These are phyloP conservation scores for Scarus forsteni DNA, from an alignment of 2,797 vertebrate genomes.

Conservation along the genomic window DNA sequence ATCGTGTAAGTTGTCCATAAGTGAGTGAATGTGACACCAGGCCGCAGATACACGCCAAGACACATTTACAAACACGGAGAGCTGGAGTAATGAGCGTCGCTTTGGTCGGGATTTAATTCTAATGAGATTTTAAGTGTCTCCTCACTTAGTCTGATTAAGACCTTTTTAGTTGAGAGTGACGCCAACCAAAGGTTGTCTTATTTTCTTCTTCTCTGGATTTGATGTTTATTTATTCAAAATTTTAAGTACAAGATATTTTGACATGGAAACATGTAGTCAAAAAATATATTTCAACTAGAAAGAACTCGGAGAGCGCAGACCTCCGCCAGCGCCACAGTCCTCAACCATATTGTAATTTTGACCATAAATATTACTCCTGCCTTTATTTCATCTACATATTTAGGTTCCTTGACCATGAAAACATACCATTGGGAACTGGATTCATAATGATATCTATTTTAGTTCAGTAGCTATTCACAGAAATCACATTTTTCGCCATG, in stretches of 20 bases:
- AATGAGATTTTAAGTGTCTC: slow-evolving; percentile 44
- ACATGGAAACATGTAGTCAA: too few species aligned
- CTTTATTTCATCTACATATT: too few species aligned
- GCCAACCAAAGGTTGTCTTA: not conserved
- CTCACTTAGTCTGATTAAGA: slow-evolving; percentile 41
- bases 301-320: too few species aligned
- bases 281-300: too few species aligned
- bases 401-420: too few species aligned
- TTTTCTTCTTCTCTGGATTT: not conserved
- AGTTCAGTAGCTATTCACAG: too few species aligned
- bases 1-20: slow-evolving; percentile 12
- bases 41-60: slow-evolving; percentile 1
- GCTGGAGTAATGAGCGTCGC: slow-evolving; percentile 44
- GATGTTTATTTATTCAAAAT: not conserved
- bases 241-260: not conserved
- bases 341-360: too few species aligned
- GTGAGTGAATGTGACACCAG: slow-evolving; percentile 14
- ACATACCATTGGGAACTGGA: too few species aligned
- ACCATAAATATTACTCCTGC: too few species aligned
- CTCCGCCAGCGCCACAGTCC: too few species aligned
- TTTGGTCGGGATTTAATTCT: slow-evolving; percentile 43
- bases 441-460: too few species aligned
- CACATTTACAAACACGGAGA: slow-evolving; percentile 28
- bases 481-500: too few species aligned
- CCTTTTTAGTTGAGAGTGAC: slow-evolving; percentile 3